These are phyloP conservation scores for Etheostoma perlongum DNA, from an alignment of 2,797 vertebrate species.

Conservation along the genomic window DNA sequence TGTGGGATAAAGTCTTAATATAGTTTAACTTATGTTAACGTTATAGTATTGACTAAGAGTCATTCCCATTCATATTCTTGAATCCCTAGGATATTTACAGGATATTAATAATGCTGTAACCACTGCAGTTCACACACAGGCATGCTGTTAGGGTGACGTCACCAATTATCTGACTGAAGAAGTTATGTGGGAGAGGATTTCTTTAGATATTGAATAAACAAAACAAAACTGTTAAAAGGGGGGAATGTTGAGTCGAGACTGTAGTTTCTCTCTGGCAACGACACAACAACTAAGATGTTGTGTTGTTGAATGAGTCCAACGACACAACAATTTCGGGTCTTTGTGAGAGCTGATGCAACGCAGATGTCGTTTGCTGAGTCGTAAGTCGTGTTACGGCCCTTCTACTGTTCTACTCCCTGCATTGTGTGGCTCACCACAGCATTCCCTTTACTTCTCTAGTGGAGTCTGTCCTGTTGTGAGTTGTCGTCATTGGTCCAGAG, in stretches of 20 bases:
- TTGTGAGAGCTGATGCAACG: constrained; percentile 43
- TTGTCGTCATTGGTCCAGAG: constrained; percentile 5
- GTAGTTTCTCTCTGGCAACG: too few relatives aligned
- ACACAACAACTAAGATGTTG: constrained; percentile 7
- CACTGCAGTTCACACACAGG: constrained; percentile 3
- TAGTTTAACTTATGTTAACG: not conserved
- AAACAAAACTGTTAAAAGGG: not conserved
- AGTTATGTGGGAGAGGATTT: not conserved
- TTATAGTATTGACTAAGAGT: not conserved
- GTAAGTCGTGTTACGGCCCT: constrained; percentile 21
- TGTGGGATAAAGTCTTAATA: not conserved
- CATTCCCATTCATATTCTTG: not conserved
- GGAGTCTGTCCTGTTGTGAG: constrained; percentile 21
- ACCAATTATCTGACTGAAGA: not conserved
- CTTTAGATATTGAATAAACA: not conserved
- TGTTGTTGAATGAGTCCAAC: constrained; percentile 30
- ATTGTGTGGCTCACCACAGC: constrained; percentile 39
- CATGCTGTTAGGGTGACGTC: not conserved
- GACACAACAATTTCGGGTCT: constrained; percentile 28
- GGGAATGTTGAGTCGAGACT: too few relatives aligned
- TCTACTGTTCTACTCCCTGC: constrained; percentile 46
- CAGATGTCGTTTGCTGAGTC: constrained; percentile 65
- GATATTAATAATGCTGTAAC: not conserved
- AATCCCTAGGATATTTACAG: constrained; percentile 1
- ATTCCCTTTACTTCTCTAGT: constrained; percentile 11